phyloP scores from a whole-genome alignment of 2,113 vertebrate species.

The Anguilla rostrata region DNA sequence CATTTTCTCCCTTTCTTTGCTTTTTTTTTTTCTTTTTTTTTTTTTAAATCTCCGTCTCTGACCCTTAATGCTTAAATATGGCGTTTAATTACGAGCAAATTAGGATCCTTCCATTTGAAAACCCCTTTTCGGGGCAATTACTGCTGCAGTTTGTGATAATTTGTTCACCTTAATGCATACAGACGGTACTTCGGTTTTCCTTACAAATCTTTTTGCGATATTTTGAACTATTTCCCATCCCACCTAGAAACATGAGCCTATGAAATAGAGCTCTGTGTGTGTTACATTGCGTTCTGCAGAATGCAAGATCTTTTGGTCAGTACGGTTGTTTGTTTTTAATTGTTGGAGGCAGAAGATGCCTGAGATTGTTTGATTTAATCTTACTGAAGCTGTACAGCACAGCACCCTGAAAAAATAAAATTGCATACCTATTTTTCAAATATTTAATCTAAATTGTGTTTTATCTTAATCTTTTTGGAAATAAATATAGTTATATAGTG shows the following conservation, averaged over 20 bases:
- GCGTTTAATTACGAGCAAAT: conserved; percentile 14
- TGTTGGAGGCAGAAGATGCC: too few relatives aligned
- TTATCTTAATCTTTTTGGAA: too few relatives aligned
- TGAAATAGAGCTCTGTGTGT: neutral
- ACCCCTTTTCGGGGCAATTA: neutral
- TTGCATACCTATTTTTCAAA: neutral
- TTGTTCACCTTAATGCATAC: neutral
- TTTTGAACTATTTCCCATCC: neutral
- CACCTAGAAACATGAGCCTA: neutral
- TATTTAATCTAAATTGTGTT: too few relatives aligned
- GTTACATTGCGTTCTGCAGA: neutral
- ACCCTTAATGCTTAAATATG: conserved; percentile 18
- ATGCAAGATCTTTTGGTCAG: neutral
- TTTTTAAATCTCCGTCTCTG: conserved; percentile 9
- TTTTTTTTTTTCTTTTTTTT: conserved; percentile 10
- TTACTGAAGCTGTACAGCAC: too few relatives aligned
- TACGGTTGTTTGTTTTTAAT: neutral
- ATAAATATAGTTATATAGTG: too few relatives aligned
- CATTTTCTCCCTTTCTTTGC: conserved; percentile 9
- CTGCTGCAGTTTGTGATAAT: neutral
- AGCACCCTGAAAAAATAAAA: neutral
- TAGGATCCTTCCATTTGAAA: neutral
- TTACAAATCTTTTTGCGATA: neutral
- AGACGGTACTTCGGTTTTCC: neutral
- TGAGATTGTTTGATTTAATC: too few relatives aligned